Evolutionary conservation across 2,113 vertebrate species (phyloP).

Genomic region (Embiotoca jacksoni): DNA sequence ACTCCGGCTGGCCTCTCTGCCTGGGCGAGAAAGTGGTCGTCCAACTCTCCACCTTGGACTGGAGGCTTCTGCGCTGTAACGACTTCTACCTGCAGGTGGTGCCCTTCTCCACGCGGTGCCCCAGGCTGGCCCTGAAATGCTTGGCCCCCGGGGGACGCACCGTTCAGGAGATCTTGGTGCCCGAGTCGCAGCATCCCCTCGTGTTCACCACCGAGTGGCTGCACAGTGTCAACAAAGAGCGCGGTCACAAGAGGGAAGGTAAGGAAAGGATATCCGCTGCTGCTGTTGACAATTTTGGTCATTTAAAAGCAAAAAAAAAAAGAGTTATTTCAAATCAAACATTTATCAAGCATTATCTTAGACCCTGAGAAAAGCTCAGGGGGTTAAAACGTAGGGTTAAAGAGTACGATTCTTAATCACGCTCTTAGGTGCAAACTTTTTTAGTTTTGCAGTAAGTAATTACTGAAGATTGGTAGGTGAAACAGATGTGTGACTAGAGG

Average conservation of each 20-base stretch:
- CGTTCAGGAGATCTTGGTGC: conserved; percentile 89
- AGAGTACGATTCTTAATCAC: too few relatives aligned
- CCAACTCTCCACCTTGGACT: conserved; percentile 91
- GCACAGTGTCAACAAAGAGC: conserved; percentile 92
- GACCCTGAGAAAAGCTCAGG: too few relatives aligned
- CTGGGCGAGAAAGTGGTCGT: conserved; percentile 89
- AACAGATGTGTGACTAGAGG: conserved; percentile 16
- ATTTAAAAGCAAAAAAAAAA: background rate
- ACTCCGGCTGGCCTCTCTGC: conserved; percentile 93
- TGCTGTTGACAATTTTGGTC: too few relatives aligned
- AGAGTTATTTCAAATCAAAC: background rate
- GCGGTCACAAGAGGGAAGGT: conserved; percentile 87
- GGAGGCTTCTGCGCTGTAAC: conserved; percentile 89
- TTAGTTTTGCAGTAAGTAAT: background rate
- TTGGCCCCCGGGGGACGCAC: conserved; percentile 89
- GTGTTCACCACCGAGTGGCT: conserved; percentile 94
- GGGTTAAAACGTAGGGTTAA: too few relatives aligned
- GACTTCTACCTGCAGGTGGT: conserved; percentile 96
- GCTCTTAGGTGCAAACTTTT: too few relatives aligned
- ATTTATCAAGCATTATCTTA: too few relatives aligned
- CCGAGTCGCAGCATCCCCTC: conserved; percentile 88
- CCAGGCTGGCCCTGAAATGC: conserved; percentile 91
- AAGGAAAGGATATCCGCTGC: background rate
- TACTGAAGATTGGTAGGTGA: background rate
- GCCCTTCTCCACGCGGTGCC: conserved; percentile 89